Evolutionary conservation across 2,888 invertebrate genomes (phyloP).

Genomic region (Nomada flava): DNA sequence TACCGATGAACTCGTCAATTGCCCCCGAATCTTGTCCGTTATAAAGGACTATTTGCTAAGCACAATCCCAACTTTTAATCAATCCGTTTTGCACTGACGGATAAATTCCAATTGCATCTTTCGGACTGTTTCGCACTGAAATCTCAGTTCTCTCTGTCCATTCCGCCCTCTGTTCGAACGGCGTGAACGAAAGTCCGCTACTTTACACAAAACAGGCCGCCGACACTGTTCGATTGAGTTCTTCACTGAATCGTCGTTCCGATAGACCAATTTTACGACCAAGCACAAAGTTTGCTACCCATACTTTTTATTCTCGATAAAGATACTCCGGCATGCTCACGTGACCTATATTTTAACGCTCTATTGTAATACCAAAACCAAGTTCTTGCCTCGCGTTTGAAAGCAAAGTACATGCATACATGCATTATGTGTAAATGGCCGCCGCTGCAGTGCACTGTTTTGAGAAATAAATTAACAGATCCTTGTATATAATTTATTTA

Average conservation of each 20-base stretch:
- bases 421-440: too few relatives aligned
- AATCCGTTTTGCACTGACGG: conserved; percentile 59
- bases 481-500: too few relatives aligned
- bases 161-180: conserved; percentile 1
- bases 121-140: conserved; percentile 58
- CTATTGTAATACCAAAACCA: too few relatives aligned
- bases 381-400: too few relatives aligned
- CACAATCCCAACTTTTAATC: conserved; percentile 65
- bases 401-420: too few relatives aligned
- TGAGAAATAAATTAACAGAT: too few relatives aligned
- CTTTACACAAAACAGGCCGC: conserved; percentile 60
- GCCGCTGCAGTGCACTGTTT: too few relatives aligned
- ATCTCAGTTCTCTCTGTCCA: conserved; percentile 12
- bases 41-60: conserved; percentile 60
- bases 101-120: conserved; percentile 73
- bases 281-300: not conserved
- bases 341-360: too few relatives aligned
- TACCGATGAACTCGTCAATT: conserved; percentile 14
- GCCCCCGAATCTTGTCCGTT: conserved; percentile 48
- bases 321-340: too few relatives aligned
- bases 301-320: too few relatives aligned
- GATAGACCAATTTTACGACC: conserved; percentile 1
- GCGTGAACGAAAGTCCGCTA: conserved; percentile 32
- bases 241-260: conserved; percentile 18
- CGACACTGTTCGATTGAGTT: conserved; percentile 53